Evolutionary conservation across 1,140 invertebrate genomes (phyloP).

Genomic region (Oedothorax gibbosus): DNA sequence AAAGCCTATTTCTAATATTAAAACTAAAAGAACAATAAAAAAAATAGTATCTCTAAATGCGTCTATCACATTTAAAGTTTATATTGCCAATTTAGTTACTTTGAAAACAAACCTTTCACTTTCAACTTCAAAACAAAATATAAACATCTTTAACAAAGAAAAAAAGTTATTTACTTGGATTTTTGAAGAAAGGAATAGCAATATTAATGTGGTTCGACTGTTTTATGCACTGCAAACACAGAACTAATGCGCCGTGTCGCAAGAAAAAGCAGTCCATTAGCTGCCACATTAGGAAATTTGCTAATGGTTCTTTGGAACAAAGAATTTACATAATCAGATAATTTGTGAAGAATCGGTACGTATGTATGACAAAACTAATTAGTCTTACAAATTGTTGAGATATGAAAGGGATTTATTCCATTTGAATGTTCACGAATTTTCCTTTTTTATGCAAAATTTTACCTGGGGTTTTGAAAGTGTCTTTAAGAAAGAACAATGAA

Average conservation of each 20-base stretch:
- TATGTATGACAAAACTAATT: conserved; percentile 21
- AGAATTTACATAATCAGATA: conserved; percentile 29
- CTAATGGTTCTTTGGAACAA: conserved; percentile 27
- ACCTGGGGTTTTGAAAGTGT: no score
- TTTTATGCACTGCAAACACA: conserved; percentile 12
- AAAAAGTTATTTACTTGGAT: no score
- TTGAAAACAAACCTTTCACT: no score
- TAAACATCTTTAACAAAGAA: no score
- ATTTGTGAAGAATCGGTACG: conserved; percentile 1
- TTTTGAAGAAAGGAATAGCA: background rate
- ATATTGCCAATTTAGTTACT: no score
- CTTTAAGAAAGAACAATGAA: no score
- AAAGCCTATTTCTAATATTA: no score
- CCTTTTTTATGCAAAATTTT: no score
- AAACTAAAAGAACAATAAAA: no score
- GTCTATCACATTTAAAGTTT: no score
- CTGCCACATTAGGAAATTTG: conserved; percentile 30
- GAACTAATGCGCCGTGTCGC: background rate
- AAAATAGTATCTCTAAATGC: no score
- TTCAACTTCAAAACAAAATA: no score
- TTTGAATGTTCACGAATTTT: conserved; percentile 3
- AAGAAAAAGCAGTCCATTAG: conserved; percentile 40
- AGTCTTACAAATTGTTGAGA: conserved; percentile 11
- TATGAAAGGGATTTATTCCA: conserved; percentile 22
- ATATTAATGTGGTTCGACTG: conserved; percentile 20